Evolutionary conservation across 2,113 vertebrate species (phyloP).

Genomic region (Petrocephalus zakoni): DNA sequence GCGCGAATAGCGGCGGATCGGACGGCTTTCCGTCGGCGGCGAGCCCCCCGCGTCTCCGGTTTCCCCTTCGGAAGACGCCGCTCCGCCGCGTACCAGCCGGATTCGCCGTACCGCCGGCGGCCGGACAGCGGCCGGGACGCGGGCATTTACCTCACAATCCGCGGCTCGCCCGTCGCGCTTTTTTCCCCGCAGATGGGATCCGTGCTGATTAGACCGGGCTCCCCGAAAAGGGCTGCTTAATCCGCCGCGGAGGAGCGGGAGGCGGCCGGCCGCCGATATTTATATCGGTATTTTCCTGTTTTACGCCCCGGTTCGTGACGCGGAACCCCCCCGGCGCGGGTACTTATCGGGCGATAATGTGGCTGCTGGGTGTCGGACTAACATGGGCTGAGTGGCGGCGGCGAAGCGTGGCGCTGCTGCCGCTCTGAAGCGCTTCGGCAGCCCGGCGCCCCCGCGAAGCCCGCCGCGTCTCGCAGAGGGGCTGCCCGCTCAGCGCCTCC

Average conservation of each 20-base stretch:
- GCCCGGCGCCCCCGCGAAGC: constrained; percentile 49
- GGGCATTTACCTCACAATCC: constrained; percentile 28
- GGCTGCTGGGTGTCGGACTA: constrained; percentile 75
- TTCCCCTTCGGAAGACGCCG: constrained; percentile 70
- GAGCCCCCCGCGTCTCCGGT: constrained; percentile 66
- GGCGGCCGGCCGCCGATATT: too few relatives aligned
- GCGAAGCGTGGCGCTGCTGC: constrained; percentile 82
- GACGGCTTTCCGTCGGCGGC: constrained; percentile 55
- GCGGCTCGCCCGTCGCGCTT: constrained; percentile 17
- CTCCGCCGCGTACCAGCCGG: constrained; percentile 57
- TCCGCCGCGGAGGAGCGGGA: too few relatives aligned
- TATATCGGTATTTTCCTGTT: constrained; percentile 10
- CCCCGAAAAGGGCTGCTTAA: constrained; percentile 15
- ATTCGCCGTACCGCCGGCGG: constrained; percentile 46
- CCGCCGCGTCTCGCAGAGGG: constrained; percentile 28
- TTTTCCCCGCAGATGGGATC: constrained; percentile 7
- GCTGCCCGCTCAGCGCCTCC: too few relatives aligned
- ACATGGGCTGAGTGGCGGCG: constrained; percentile 76
- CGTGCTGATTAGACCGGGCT: constrained; percentile 10
- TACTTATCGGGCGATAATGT: constrained; percentile 63
- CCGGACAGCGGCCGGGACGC: constrained; percentile 54
- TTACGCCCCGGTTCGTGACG: background rate
- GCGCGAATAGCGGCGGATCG: constrained; percentile 50
- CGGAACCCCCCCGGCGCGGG: constrained; percentile 13
- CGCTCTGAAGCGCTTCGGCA: constrained; percentile 64